Percentiles rank a stretch among this genome's conserved stretches.
Conservation (phyloP, 2,888 invertebrate genomes). For the Empis livida region DNA sequence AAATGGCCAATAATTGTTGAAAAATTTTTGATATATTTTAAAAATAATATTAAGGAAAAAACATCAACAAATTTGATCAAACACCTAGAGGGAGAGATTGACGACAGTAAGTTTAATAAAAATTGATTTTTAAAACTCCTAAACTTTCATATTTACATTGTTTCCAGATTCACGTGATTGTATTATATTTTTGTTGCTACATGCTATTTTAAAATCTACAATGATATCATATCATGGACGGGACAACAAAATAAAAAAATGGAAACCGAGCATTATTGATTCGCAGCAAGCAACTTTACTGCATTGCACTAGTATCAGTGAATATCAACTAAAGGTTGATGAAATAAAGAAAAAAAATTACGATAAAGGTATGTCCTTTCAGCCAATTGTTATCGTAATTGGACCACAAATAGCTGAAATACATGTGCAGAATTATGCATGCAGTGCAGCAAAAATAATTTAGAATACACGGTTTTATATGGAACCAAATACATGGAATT, state of each 20-base stretch:
- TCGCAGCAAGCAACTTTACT: neutral
- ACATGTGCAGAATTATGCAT: no score
- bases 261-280: constrained; percentile 5
- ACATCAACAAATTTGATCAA: no score
- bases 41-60: no score
- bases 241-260: constrained; percentile 5
- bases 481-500: no score
- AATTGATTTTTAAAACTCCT: neutral
- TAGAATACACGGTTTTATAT: no score
- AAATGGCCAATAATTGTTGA: neutral
- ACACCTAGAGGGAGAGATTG: no score
- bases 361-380: constrained; percentile 2
- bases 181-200: constrained; percentile 1
- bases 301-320: no score
- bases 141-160: neutral
- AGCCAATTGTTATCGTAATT: constrained; percentile 2
- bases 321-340: neutral
- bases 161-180: constrained; percentile 6
- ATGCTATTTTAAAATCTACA: constrained; percentile 6
- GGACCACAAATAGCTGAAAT: no score
- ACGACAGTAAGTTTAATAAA: no score
- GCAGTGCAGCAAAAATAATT: no score
- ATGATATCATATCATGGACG: neutral
- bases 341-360: neutral
- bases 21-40: no score